Evolutionary conservation across 2,113 vertebrate genomes (phyloP), one percentile per base, ranked within the genome.

Genomic region (Pteruthius melanotis): DNA sequence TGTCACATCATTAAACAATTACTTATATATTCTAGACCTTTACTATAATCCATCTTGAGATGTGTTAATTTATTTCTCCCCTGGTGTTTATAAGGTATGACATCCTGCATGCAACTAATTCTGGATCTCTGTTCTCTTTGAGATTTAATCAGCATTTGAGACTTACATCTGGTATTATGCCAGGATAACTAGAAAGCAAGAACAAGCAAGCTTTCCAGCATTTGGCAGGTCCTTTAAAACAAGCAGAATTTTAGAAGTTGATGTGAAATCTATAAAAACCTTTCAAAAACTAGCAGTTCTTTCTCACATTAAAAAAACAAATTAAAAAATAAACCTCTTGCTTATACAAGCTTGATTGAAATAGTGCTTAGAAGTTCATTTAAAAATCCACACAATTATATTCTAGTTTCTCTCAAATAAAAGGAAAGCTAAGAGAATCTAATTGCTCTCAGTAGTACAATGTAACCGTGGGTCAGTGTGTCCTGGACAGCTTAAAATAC

Each of bases 111-210:
- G 75, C 42, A 86, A 91, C 92, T 84, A 88, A 93, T 91, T 96
- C 92, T 92, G 75, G 63, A 91, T 90, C 83, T 92, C 76, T 0
- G 0, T 63, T 94, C 57, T 82, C n/a, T 72, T 71, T 92, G 60
- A 95, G 88, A 89, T 94, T 85, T 92, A 95, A 97, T 96, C 95
- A 90, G 49, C 61, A 77, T 92, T 94, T 90, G 72, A 96, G 61
- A 83, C 30, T 90, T 96, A 76, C 31, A 69, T 52, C 68, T 90
- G 87, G 91, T 91, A 35, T 71, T 90, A 77, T 60, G 72, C 87
- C 94, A 96, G 53, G 31, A 80, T 75, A 91, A 87, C 74, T 85
- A 87, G 87, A 91, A 95, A 93, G 61, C 71, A 88, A 71, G 0
- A 47, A 93, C 45, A 47, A 95, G 63, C 35, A 85, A 89, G 63